Conservation (phyloP, 2,888 invertebrate genomes). For the Pterostichus madidus region DNA sequence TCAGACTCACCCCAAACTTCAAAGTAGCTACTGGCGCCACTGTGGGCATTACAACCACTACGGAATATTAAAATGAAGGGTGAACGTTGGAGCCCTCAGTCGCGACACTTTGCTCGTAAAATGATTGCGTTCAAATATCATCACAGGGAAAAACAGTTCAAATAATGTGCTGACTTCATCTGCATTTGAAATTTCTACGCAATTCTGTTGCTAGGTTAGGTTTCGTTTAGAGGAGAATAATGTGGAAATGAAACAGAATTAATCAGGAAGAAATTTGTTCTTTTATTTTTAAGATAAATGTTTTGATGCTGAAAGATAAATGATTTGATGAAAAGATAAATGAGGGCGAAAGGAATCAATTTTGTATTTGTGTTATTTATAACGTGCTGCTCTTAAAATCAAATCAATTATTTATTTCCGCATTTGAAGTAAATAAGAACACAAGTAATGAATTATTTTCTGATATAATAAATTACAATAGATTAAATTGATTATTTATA, state of each 20-base stretch:
- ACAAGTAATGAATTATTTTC: too few species aligned
- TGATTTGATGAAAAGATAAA: not conserved
- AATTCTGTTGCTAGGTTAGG: not conserved
- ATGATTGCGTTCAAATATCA: slow-evolving; percentile 56
- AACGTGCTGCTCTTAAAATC: too few species aligned
- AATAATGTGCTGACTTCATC: slow-evolving; percentile 45
- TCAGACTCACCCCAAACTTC: not conserved
- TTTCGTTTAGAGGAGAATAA: too few species aligned
- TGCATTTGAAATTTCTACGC: slow-evolving; percentile 31
- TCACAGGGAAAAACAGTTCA: slow-evolving; percentile 43
- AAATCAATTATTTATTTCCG: too few species aligned
- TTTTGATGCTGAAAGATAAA: not conserved
- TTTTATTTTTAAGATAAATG: slow-evolving; percentile 25
- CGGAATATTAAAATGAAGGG: slow-evolving; percentile 45
- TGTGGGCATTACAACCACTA: slow-evolving; percentile 8
- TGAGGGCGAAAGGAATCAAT: slow-evolving; percentile 15
- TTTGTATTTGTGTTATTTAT: not conserved
- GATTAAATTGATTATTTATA: too few species aligned
- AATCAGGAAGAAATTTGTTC: slow-evolving; percentile 18
- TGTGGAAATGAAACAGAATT: slow-evolving; percentile 18
- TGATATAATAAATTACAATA: too few species aligned
- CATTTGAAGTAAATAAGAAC: too few species aligned
- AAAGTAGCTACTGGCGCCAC: slow-evolving; percentile 23
- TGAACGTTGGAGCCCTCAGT: slow-evolving; percentile 11
- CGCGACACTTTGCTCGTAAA: slow-evolving; percentile 52